A percentile compares a stretch with the other conserved stretches of the same genome.
These are phyloP conservation scores for Boleophthalmus pectinirostris DNA, from an alignment of 2,113 vertebrate species.

Conservation along the genomic window DNA sequence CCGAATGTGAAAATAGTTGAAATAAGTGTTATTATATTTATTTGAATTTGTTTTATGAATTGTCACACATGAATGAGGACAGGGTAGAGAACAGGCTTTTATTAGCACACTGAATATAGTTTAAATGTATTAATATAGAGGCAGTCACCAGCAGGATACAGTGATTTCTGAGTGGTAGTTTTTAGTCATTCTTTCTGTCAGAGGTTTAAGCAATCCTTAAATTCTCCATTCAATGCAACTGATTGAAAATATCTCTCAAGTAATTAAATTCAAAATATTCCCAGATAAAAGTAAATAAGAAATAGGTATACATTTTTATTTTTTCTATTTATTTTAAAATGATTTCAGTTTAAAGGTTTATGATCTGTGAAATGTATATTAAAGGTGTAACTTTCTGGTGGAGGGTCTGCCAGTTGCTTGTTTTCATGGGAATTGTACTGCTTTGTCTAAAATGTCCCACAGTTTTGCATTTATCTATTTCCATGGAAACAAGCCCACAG, in stretches of 20 bases:
- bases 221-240: too few relatives aligned
- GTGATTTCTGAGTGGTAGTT: conserved; percentile 19
- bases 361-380: too few relatives aligned
- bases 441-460: too few relatives aligned
- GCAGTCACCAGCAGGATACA: conserved; percentile 59
- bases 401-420: too few relatives aligned
- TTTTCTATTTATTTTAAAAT: too few relatives aligned
- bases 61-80: conserved; percentile 36
- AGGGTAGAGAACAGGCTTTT: conserved; percentile 38
- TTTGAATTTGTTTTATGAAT: conserved; percentile 36
- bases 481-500: too few relatives aligned
- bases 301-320: too few relatives aligned
- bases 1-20: conserved; percentile 65
- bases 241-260: background rate
- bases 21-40: conserved; percentile 54
- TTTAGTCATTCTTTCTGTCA: conserved; percentile 42
- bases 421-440: too few relatives aligned
- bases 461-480: too few relatives aligned
- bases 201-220: background rate
- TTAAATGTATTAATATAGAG: background rate
- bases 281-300: too few relatives aligned
- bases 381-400: too few relatives aligned
- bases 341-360: too few relatives aligned
- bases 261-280: background rate
- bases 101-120: background rate